Conservation (phyloP, 1,140 invertebrate species). For the Geopemphigus sp. region DNA sequence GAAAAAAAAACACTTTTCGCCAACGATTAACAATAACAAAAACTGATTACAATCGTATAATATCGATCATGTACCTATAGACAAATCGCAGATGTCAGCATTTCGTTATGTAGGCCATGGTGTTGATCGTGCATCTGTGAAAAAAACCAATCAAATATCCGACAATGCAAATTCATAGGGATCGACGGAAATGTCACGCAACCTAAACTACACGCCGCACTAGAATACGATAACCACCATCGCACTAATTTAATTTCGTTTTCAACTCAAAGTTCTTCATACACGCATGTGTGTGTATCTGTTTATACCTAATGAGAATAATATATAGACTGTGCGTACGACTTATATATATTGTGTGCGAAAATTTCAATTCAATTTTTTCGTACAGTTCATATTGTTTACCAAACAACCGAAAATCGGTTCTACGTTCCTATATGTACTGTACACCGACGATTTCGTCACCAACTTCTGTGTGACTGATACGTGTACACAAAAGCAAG, state of each 20-base stretch:
- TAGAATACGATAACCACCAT: neutral
- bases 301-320: no score
- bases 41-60: neutral
- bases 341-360: neutral
- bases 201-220: neutral
- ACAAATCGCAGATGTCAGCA: neutral
- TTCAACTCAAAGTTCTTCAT: neutral
- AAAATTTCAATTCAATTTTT: neutral
- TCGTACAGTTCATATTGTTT: conserved; percentile 2
- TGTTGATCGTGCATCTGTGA: neutral
- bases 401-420: neutral
- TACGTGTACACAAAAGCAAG: neutral
- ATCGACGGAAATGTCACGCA: neutral
- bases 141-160: neutral
- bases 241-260: neutral
- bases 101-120: conserved; percentile 11
- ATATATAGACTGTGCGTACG: no score
- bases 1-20: neutral
- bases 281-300: neutral
- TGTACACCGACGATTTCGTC: neutral
- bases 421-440: neutral
- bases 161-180: neutral
- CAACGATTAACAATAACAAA: neutral
- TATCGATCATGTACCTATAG: neutral
- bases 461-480: neutral